A percentile compares a stretch with the other conserved stretches of the same genome.
These are phyloP conservation scores for Eustalomyia histrio DNA, from an alignment of 2,888 invertebrate species.

Conservation along the genomic window DNA sequence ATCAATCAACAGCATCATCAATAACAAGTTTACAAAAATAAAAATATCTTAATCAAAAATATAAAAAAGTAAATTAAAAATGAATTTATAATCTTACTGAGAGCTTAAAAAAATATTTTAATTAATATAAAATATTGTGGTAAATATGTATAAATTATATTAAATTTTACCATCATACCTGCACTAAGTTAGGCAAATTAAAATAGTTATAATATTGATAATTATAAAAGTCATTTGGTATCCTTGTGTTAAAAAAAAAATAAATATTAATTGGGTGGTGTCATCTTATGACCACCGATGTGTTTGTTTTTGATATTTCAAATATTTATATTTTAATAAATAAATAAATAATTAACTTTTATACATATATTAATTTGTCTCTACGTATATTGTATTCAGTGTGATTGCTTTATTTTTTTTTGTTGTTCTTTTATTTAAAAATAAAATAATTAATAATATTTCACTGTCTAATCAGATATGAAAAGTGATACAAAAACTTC, in stretches of 20 bases:
- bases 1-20: too few relatives aligned
- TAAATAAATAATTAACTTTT: not conserved
- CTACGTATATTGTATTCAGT: not conserved
- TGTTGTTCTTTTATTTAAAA: not conserved
- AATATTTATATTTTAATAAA: not conserved
- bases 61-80: not conserved
- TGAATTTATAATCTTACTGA: not conserved
- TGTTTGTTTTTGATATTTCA: not conserved
- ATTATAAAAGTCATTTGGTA: too few relatives aligned
- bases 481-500: conserved; percentile 14
- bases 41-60: not conserved
- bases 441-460: not conserved
- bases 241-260: too few relatives aligned
- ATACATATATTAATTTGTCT: not conserved
- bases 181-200: too few relatives aligned
- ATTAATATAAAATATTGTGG: not conserved
- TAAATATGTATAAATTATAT: too few relatives aligned
- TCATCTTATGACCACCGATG: too few relatives aligned
- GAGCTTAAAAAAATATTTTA: not conserved
- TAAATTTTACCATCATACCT: too few relatives aligned
- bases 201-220: too few relatives aligned
- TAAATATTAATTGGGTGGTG: too few relatives aligned
- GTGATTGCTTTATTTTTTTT: not conserved
- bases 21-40: not conserved
- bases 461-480: not conserved